phyloP scores from a whole-genome alignment of 2,797 vertebrate genomes.

The Thripadectes ignobilis region DNA sequence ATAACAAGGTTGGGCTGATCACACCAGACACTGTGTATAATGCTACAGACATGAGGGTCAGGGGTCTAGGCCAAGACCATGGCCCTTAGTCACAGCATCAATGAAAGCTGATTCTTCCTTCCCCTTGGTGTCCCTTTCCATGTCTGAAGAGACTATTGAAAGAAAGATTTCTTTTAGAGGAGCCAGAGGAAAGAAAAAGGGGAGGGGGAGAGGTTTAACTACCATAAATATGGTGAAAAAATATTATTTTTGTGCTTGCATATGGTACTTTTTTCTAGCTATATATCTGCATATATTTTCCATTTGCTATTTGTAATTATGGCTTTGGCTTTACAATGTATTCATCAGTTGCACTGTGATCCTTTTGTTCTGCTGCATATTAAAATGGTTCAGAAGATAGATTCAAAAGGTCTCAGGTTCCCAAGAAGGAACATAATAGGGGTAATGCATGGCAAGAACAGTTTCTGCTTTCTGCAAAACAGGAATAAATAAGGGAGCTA shows the following conservation, averaged over 20 bases:
- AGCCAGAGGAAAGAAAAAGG: background rate
- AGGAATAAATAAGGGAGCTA: conserved; percentile 10
- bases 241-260: conserved; percentile 63
- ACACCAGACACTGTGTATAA: conserved; percentile 66
- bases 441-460: conserved; percentile 46
- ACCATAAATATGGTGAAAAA: conserved; percentile 39
- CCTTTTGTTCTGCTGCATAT: conserved; percentile 63
- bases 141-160: conserved; percentile 55
- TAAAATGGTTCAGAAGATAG: conserved; percentile 64
- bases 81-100: conserved; percentile 59
- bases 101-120: conserved; percentile 53
- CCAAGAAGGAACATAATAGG: conserved; percentile 67
- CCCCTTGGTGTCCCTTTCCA: conserved; percentile 6
- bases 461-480: conserved; percentile 13
- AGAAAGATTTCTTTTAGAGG: conserved; percentile 53
- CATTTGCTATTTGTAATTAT: conserved; percentile 65
- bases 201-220: conserved; percentile 6
- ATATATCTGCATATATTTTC: conserved; percentile 65
- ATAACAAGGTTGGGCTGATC: conserved; percentile 29
- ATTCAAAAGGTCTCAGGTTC: conserved; percentile 73
- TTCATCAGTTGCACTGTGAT: conserved; percentile 41
- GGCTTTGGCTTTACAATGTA: conserved; percentile 13
- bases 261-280: conserved; percentile 11
- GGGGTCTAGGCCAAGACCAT: conserved; percentile 43
- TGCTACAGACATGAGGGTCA: conserved; percentile 59